A percentile compares a stretch with the other conserved stretches of the same genome.
phyloP scores from a whole-genome alignment of 30 jellyfish, hydroid and myxozoan genomes.

The Mastigias papua region DNA sequence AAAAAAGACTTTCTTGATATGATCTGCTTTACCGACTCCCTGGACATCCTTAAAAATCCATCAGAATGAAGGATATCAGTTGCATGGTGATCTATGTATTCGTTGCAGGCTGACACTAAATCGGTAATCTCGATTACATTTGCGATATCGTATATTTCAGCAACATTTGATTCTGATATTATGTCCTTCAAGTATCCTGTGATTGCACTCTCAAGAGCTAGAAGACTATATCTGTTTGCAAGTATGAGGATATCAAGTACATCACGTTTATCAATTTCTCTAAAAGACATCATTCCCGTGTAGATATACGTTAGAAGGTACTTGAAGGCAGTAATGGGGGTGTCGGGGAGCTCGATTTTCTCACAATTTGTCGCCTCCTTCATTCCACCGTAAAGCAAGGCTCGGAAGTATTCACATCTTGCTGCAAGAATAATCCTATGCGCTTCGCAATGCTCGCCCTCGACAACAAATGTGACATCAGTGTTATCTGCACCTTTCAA shows the following conservation, averaged over 20 bases:
- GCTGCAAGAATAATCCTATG: slow-evolving; percentile 88
- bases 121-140: slow-evolving; percentile 52
- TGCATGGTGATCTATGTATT: slow-evolving; percentile 95
- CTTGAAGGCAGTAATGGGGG: slow-evolving; percentile 78
- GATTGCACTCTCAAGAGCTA: slow-evolving; percentile 87
- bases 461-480: slow-evolving; percentile 92
- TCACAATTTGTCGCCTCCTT: slow-evolving; percentile 77
- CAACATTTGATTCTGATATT: slow-evolving; percentile 52
- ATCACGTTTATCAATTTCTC: slow-evolving; percentile 83
- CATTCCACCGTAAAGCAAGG: slow-evolving; percentile 94
- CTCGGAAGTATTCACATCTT: slow-evolving; percentile 95
- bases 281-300: slow-evolving; percentile 78
- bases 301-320: slow-evolving; percentile 75
- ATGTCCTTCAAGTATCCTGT: slow-evolving; percentile 80
- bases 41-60: slow-evolving; percentile 75
- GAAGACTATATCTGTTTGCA: slow-evolving; percentile 91
- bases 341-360: slow-evolving; percentile 78
- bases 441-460: slow-evolving; percentile 71
- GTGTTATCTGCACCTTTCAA: slow-evolving; percentile 76
- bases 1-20: slow-evolving; percentile 85
- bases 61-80: slow-evolving; percentile 74
- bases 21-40: slow-evolving; percentile 57
- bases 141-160: slow-evolving; percentile 85
- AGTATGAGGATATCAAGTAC: slow-evolving; percentile 79
- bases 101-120: slow-evolving; percentile 62